Conservation (phyloP, 2,888 invertebrate genomes). For the Branchipolynoe longqiensis region DNA sequence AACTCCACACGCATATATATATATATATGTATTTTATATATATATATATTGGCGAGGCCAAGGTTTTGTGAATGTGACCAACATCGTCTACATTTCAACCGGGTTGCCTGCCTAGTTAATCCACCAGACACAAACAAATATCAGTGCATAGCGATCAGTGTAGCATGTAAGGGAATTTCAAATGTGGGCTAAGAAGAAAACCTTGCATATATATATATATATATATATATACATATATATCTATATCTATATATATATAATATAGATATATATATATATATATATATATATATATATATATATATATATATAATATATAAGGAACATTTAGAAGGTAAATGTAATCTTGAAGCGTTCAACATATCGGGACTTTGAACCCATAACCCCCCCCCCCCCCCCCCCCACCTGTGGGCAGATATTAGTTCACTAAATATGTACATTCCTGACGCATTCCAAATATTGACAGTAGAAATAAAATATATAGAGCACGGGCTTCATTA, state of each 20-base stretch:
- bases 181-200: background rate
- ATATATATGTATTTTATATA: too few species aligned
- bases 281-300: too few species aligned
- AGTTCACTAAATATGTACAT: background rate
- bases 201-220: too few species aligned
- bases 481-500: background rate
- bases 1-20: too few species aligned
- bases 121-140: background rate
- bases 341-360: constrained; percentile 25
- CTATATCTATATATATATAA: too few species aligned
- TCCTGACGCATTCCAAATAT: constrained; percentile 33
- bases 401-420: too few species aligned
- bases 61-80: constrained; percentile 32
- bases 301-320: background rate
- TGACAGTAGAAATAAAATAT: background rate
- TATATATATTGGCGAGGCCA: background rate
- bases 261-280: background rate
- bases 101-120: constrained; percentile 11
- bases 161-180: constrained; percentile 23
- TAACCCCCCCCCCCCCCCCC: too few species aligned
- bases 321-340: background rate
- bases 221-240: background rate
- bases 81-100: background rate
- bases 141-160: constrained; percentile 17
- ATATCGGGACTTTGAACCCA: background rate